A percentile compares a stretch with the other conserved stretches of the same genome.
Evolutionary conservation across 2,888 invertebrate species (phyloP).

Genomic region (Campoplex nolae): DNA sequence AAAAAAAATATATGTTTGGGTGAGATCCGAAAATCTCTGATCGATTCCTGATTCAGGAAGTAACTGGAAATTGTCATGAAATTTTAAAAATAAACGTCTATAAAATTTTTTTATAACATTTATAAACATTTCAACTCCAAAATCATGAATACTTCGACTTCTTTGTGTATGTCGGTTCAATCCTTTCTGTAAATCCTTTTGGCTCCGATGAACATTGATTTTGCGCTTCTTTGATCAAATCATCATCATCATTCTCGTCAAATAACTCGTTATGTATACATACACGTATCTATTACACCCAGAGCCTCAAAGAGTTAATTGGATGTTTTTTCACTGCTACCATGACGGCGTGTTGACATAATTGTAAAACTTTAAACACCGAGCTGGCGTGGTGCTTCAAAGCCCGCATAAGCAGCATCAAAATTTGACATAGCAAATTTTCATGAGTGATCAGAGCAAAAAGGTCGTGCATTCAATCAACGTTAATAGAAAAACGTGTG

Average conservation of each 20-base stretch:
- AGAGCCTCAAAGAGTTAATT: conserved; percentile 53
- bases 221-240: conserved; percentile 38
- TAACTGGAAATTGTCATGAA: neutral
- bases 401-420: neutral
- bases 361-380: conserved; percentile 21
- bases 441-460: conserved; percentile 5
- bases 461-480: conserved; percentile 4
- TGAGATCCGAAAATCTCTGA: too few species aligned
- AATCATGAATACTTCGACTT: conserved; percentile 15
- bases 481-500: conserved; percentile 24
- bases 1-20: too few species aligned
- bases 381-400: neutral
- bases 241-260: conserved; percentile 23
- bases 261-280: conserved; percentile 34
- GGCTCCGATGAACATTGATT: conserved; percentile 20
- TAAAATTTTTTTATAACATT: neutral
- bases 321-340: conserved; percentile 1
- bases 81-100: neutral
- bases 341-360: conserved; percentile 28
- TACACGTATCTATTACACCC: conserved; percentile 3
- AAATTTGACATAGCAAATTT: conserved; percentile 2
- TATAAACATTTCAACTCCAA: neutral
- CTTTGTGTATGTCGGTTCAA: neutral
- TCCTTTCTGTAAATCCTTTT: neutral
- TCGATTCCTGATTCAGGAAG: too few species aligned